Base-by-base conservation (phyloP, 2,797 vertebrate species). In the Calcarius lapponicus region DNA sequence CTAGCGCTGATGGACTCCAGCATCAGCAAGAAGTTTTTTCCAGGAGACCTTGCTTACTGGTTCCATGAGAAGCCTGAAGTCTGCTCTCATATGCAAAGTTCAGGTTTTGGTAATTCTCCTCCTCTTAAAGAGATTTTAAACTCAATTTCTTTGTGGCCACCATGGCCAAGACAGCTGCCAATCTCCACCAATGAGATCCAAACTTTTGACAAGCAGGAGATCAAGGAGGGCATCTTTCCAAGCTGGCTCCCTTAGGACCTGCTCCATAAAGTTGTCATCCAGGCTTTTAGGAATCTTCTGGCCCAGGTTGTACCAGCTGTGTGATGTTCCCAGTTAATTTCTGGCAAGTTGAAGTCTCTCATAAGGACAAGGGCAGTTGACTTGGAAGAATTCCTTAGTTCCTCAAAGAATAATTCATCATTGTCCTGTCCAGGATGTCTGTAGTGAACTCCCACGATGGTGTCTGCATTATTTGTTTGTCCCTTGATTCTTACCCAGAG, bases 301-400 rank as follows among this genome's bases (percentile, higher is more conserved):
- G 24, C 34, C 50, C 0, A 0, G 4, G 4, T 16, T 47, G 16
- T 40, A 19, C 34, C 29, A 56, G 24, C 4, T 64, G 15, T n/a
- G 29, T 54, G 29, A 54, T n/a, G 50, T 2, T 64, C 16, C 50
- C 48, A 47, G 40, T 47, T 24, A 40, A 40, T 48, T 73, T 56
- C 42, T 48, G 24, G 13, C 58, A 40, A 48, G 58, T 1, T 20
- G 34, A 73, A 56, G 10, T 40, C 10, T 61, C 19, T 34, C 29
- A 25, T 2, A 73, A 7, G 20, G 50, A n/a, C 42, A 56, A 56
- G 50, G 34, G 19, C 29, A 40, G 50, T 19, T 48, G 24, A 29
- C 13, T 47, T 47, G 69, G 24, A 47, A 32, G 58, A 13, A 29
- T 56, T 19, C 7, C 50, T 64, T 13, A 40, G 29, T 7, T 47